These are phyloP conservation scores for Tetrao urogallus DNA, from an alignment of 2,113 vertebrate genomes.

Conservation along the genomic window DNA sequence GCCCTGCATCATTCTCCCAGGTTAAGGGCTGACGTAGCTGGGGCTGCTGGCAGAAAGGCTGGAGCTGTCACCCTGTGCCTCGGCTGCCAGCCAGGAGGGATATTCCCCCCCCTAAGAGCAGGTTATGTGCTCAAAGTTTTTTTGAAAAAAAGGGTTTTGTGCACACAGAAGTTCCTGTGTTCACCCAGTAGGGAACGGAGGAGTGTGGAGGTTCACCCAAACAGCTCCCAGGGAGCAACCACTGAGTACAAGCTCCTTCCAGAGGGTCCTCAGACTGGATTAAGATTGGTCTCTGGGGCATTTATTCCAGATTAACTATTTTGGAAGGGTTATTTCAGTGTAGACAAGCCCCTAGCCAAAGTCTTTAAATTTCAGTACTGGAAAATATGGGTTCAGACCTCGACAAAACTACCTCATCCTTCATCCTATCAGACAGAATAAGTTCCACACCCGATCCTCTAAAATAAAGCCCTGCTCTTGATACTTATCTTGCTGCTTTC, in stretches of 20 bases:
- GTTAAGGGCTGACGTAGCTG: rapidly evolving
- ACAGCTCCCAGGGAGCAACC: not conserved
- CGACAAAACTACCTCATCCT: not conserved
- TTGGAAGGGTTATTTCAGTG: not conserved
- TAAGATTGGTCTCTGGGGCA: not conserved
- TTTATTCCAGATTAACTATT: not conserved
- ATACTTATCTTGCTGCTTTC: not conserved
- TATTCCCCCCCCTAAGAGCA: not conserved
- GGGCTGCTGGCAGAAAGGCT: not conserved
- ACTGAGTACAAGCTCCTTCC: not conserved
- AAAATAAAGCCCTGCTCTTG: not conserved
- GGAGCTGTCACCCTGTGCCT: rapidly evolving
- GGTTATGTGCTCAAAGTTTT: not conserved
- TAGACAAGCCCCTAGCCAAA: not conserved
- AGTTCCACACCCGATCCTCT: not conserved
- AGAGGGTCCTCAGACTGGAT: not conserved
- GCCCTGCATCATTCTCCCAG: not conserved
- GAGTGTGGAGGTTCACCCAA: not conserved
- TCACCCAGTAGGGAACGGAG: not conserved
- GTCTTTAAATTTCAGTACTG: not conserved
- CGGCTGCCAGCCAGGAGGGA: not conserved
- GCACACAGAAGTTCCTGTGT: not conserved
- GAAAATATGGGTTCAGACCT: not conserved
- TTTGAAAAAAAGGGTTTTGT: too few relatives aligned
- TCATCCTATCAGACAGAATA: not conserved